phyloP scores from a whole-genome alignment of 1,140 invertebrate genomes.

The Drosophila orena region DNA sequence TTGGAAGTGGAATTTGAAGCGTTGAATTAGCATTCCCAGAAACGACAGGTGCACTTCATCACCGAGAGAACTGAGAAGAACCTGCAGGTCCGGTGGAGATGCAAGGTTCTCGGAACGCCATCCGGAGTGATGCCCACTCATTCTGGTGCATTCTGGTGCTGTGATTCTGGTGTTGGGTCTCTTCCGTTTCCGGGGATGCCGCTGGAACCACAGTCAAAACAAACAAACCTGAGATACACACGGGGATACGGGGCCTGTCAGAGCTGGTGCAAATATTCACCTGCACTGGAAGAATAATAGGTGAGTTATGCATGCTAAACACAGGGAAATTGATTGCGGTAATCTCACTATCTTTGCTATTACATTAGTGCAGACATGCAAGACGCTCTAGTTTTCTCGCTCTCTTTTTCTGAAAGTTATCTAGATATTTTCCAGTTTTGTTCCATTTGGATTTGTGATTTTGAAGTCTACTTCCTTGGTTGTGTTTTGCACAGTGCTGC shows the following conservation, averaged over 20 bases:
- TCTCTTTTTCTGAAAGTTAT: too few relatives aligned
- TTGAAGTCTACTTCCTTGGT: background rate
- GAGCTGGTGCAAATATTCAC: background rate
- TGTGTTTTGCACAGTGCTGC: slow-evolving; percentile 11
- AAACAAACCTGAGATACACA: too few relatives aligned
- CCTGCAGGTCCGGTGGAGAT: slow-evolving; percentile 2
- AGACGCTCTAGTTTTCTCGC: too few relatives aligned
- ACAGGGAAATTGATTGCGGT: too few relatives aligned
- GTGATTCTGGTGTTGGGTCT: slow-evolving; percentile 30
- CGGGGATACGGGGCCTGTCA: background rate
- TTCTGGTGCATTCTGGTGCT: slow-evolving; percentile 21
- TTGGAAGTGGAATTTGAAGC: background rate
- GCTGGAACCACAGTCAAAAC: slow-evolving; percentile 71
- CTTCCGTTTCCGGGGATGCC: slow-evolving; percentile 33
- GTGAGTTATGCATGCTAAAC: too few relatives aligned
- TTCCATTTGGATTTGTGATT: too few relatives aligned
- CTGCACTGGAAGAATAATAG: slow-evolving; percentile 4
- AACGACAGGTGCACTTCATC: background rate
- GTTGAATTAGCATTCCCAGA: background rate
- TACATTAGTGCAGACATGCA: too few relatives aligned
- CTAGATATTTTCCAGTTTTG: too few relatives aligned
- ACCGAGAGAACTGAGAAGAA: background rate
- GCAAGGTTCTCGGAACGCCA: slow-evolving; percentile 14
- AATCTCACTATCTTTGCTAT: too few relatives aligned
- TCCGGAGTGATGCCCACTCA: background rate